These are phyloP conservation scores for Hiodon tergisus DNA, from an alignment of 2,113 vertebrate genomes.

Conservation along the genomic window DNA sequence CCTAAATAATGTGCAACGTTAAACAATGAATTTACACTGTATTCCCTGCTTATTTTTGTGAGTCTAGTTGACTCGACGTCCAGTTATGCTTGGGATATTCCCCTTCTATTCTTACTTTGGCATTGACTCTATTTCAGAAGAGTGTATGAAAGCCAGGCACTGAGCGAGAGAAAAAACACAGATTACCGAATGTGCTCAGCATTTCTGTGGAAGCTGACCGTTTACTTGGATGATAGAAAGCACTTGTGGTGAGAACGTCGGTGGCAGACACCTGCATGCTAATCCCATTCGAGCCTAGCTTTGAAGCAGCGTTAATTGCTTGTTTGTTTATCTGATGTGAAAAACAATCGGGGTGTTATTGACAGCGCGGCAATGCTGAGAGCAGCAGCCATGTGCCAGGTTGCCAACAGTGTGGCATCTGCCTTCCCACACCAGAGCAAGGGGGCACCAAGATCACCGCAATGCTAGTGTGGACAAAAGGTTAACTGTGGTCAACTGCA, in stretches of 20 bases:
- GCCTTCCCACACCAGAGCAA: not conserved
- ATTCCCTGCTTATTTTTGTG: too few relatives aligned
- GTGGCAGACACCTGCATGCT: constrained; percentile 7
- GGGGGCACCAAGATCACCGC: not conserved
- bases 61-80: too few relatives aligned
- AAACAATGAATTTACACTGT: too few relatives aligned
- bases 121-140: too few relatives aligned
- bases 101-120: too few relatives aligned
- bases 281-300: not conserved
- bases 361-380: not conserved
- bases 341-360: not conserved
- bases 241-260: not conserved
- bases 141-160: too few relatives aligned
- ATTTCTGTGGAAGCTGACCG: not conserved
- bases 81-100: too few relatives aligned
- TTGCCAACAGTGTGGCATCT: not conserved
- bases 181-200: not conserved
- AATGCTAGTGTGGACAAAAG: not conserved
- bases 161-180: too few relatives aligned
- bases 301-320: constrained; percentile 15
- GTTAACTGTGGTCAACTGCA: not conserved
- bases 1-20: too few relatives aligned
- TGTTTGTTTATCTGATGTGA: constrained; percentile 17
- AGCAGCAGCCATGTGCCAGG: not conserved
- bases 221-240: not conserved